A percentile compares a stretch with the other conserved stretches of the same genome.
Evolutionary conservation across 2,888 invertebrate genomes (phyloP).

Genomic region (Clepsis dumicolana): DNA sequence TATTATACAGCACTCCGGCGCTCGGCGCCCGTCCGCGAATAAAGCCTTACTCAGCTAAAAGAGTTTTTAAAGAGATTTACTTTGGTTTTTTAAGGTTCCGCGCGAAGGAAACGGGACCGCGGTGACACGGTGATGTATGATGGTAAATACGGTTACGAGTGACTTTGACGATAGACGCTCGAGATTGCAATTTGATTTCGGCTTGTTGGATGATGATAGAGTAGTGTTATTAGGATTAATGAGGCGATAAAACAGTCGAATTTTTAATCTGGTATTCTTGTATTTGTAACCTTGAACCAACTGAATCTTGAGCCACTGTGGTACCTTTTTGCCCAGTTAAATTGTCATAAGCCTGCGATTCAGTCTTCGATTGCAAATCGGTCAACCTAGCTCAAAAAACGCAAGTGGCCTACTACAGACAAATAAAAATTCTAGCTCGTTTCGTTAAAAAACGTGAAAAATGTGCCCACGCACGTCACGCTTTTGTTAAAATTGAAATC

Average conservation of each 20-base stretch:
- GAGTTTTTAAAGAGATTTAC: conserved; percentile 44
- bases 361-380: too few species aligned
- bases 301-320: too few species aligned
- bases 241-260: background rate
- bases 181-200: conserved; percentile 23
- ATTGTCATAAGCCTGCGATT: too few species aligned
- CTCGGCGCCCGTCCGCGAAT: conserved; percentile 35
- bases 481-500: conserved; percentile 28
- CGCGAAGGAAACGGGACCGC: conserved; percentile 27
- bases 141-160: conserved; percentile 12
- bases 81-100: conserved; percentile 42
- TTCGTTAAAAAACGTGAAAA: background rate
- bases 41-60: conserved; percentile 42
- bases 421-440: too few species aligned
- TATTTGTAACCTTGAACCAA: too few species aligned
- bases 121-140: conserved; percentile 39
- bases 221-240: background rate
- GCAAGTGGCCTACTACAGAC: background rate
- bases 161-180: conserved; percentile 22
- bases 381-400: background rate
- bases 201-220: conserved; percentile 9
- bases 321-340: too few species aligned
- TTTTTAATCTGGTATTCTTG: too few species aligned
- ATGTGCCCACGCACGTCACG: background rate
- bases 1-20: conserved; percentile 35